phyloP scores from a whole-genome alignment of 2,888 invertebrate genomes.

The Agonopterix alstromeriana region DNA sequence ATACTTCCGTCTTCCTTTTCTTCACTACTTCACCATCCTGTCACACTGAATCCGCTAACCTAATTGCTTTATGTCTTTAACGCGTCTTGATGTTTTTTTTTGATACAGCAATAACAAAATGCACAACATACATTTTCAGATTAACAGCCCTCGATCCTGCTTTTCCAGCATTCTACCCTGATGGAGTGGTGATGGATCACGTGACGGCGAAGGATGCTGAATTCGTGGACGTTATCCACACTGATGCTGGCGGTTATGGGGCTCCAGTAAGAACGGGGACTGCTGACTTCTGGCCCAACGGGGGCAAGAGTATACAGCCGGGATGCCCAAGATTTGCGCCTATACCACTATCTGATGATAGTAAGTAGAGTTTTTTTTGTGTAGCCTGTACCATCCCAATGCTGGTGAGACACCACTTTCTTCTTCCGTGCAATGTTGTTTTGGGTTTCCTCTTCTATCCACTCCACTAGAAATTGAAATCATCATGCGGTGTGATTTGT shows the following conservation, averaged over 20 bases:
- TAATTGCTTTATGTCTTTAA: too few species aligned
- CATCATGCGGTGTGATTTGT: too few species aligned
- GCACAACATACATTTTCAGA: conserved; percentile 37
- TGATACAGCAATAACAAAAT: too few species aligned
- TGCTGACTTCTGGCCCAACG: conserved; percentile 80
- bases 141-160: conserved; percentile 78
- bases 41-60: too few species aligned
- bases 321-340: conserved; percentile 75
- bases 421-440: too few species aligned
- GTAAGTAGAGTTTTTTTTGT: conserved; percentile 35
- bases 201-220: conserved; percentile 71
- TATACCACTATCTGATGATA: conserved; percentile 67
- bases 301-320: conserved; percentile 76
- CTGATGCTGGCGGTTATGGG: conserved; percentile 79
- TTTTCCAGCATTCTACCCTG: conserved; percentile 77
- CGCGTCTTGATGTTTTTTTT: too few species aligned
- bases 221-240: conserved; percentile 82
- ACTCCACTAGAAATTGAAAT: too few species aligned
- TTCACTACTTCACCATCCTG: too few species aligned
- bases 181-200: conserved; percentile 66
- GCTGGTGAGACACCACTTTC: too few species aligned
- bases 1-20: too few species aligned
- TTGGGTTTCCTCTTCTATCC: too few species aligned
- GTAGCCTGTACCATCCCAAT: neutral
- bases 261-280: conserved; percentile 76